Evolutionary conservation across 2,888 invertebrate genomes (phyloP), one percentile per base, ranked within the genome.

Genomic region (Sericinus montela): DNA sequence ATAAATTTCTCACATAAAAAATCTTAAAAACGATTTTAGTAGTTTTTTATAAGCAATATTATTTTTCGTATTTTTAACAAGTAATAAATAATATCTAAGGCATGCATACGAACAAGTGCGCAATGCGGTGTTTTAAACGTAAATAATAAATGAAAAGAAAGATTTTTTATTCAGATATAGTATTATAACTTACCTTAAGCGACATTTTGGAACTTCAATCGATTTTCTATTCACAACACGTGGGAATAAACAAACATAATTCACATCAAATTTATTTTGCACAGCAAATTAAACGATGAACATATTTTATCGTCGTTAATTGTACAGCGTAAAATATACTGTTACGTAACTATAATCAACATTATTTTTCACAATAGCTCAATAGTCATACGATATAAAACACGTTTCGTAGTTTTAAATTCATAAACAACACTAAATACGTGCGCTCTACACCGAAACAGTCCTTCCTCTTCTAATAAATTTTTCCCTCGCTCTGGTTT

Each of bases 201-300:
- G 83, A 83, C 83, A 83, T 83, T 61, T 57, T 75, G 57, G 56
- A 58, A 67, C 49, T 40, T 55, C 53, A 68, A 67, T 75, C 64
- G 67, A 73, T 77, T 69, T 72, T 65, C 60, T 64, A 57, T 57
- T 64, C 59, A 64, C 63, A 63, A 52, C 57, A 69, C 64, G 66
- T 67, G 64, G 60, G 67, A 53, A 62, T 58, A 65, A 72, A 67
- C 66, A 72, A 65, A 68, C 79, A 80, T 79, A 61, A 70, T 75
- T 70, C 55, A 55, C 53, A 57, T 61, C 64, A 61, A 64, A 69
- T 58, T 60, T 53, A 62, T 63, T 65, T 53, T 60, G 51, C 59
- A 63, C 63, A 38, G 36, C 44, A 53, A 50, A 48, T 53, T 44
- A 54, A 60, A 15, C 29, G 39, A 35, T 23, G 23, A 44, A 44